phyloP scores from a whole-genome alignment of 2,113 vertebrate genomes.

The Laticauda laticaudata region DNA sequence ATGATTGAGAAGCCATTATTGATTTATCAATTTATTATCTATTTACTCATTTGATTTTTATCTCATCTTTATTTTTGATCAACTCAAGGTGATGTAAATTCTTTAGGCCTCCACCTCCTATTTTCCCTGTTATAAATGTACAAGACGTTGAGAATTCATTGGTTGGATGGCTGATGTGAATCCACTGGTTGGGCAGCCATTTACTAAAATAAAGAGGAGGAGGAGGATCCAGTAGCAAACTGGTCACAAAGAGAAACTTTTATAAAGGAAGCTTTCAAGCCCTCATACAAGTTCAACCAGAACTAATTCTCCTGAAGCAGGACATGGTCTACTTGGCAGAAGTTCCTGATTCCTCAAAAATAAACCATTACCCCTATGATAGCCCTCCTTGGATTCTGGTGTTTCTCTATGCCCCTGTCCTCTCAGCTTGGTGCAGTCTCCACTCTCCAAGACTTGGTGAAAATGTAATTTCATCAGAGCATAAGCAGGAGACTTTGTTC shows the following conservation, averaged over 20 bases:
- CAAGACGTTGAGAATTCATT: not conserved
- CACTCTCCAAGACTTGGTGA: not conserved
- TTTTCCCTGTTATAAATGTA: not conserved
- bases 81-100: not conserved
- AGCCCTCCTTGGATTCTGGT: not conserved
- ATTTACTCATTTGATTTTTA: not conserved
- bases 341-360: not conserved
- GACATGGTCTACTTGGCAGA: not conserved
- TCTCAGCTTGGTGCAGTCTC: not conserved
- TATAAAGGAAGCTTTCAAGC: not conserved
- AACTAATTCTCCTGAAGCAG: not conserved
- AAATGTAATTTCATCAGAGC: not conserved
- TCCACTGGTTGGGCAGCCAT: not conserved
- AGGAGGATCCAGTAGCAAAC: not conserved
- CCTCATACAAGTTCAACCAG: not conserved
- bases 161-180: not conserved
- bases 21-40: not conserved
- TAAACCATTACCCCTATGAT: not conserved
- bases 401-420: not conserved
- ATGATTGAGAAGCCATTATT: not conserved
- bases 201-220: not conserved
- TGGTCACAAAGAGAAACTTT: not conserved
- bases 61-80: not conserved
- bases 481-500: not conserved
- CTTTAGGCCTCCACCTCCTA: not conserved